Evolutionary conservation across 1,140 invertebrate genomes (phyloP).

Genomic region (Ostrea edulis): DNA sequence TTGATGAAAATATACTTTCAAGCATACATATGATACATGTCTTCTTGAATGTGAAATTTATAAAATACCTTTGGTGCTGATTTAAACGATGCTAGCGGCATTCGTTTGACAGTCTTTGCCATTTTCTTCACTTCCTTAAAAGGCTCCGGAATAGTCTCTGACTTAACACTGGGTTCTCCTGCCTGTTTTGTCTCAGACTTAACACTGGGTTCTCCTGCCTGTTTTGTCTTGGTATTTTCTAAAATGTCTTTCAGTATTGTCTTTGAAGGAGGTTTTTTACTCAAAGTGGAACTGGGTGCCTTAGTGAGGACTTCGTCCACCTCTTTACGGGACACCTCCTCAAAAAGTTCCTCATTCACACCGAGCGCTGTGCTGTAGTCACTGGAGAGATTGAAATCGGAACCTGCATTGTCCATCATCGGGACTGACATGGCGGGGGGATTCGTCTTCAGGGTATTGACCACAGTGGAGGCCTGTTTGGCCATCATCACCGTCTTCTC

Average conservation of each 20-base stretch:
- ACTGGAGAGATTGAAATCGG: slow-evolving; percentile 52
- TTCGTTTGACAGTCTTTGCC: not conserved
- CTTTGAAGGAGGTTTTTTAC: not conserved
- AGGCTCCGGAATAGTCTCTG: not conserved
- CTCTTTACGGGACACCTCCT: not conserved
- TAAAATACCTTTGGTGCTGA: slow-evolving; percentile 1
- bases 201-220: not conserved
- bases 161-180: not conserved
- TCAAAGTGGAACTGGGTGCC: not conserved
- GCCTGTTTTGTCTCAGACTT: not conserved
- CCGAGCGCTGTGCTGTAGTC: not conserved
- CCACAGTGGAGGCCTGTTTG: slow-evolving; percentile 58
- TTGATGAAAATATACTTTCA: no score
- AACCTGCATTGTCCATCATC: not conserved
- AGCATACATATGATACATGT: no score
- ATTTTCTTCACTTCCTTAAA: not conserved
- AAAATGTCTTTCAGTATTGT: slow-evolving; percentile 36
- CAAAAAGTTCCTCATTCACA: not conserved
- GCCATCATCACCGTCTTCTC: slow-evolving; percentile 62
- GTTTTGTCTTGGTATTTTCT: not conserved
- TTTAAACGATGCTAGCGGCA: not conserved
- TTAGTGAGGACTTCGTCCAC: not conserved
- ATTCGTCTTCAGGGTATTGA: slow-evolving; percentile 45
- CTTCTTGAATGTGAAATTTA: no score
- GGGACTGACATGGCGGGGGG: not conserved